Base-by-base conservation (phyloP, 2,113 vertebrate genomes). In the Eurypyga helias region DNA sequence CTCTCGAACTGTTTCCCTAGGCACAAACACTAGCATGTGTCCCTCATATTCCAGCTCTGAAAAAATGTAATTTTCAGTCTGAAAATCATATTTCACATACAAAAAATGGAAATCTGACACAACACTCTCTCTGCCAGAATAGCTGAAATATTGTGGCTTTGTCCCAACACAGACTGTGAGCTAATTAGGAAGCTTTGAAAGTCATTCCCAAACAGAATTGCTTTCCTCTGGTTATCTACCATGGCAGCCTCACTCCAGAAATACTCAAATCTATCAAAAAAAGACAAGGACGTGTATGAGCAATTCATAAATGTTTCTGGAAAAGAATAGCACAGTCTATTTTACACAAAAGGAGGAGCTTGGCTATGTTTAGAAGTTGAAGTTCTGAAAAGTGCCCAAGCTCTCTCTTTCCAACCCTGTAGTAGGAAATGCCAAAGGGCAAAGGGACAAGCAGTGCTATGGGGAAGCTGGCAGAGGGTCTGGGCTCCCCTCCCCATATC, bases 111-210 rank as follows among this genome's bases (percentile, higher is more conserved):
- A 96, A 96, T 93, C 60, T 84, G 94, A 97, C 93, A 87, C 96
- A 94, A 88, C 36, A 31, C 16, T 34, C 34, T 77, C 31, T 90
- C 66, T 91, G 90, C 81, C 84, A 95, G 79, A 85, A 94, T 87
- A 87, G 66, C 33, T 93, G 87, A 95, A 94, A 96, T 93, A 94
- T 13, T 72, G 81, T 96, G 96, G 92, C 93, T 94, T 93, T 93
- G 82, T 94, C 92, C 93, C 96, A 96, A 9, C 8, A 28, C 65
- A 91, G 93, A 66, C 87, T 77, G 66, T 77, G 78, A 91, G 78
- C 70, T 96, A 97, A 94, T 94, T 96, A 96, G 77, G 81, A 94
- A 94, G 57, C 87, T 95, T 77, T 85, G 71, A 64, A 93, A 91
- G 52, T 77, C 4, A 0, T 58, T 96, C 75, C 66, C 82, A 77